A percentile compares a stretch with the other conserved stretches of the same genome.
phyloP scores from a whole-genome alignment of 2,113 vertebrate genomes.

The Chinchilla lanigera region DNA sequence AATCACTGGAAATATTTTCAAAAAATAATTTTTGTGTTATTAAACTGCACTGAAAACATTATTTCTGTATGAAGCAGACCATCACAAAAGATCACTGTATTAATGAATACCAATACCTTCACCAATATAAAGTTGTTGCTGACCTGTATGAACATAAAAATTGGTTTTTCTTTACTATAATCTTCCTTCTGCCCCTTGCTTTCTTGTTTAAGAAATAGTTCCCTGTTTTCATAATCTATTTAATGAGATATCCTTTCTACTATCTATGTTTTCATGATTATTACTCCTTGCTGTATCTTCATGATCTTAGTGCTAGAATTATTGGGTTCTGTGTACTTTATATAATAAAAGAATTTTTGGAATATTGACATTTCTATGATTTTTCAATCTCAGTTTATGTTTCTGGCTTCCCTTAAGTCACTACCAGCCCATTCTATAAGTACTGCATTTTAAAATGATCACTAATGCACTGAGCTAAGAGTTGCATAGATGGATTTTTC shows the following conservation, averaged over 20 bases:
- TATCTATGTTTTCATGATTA: background rate
- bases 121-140: background rate
- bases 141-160: background rate
- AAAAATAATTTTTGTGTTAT: background rate
- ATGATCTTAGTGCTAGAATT: background rate
- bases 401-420: background rate
- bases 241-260: background rate
- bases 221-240: background rate
- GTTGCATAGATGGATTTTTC: too few species aligned
- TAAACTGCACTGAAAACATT: background rate
- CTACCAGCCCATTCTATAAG: background rate
- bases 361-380: background rate
- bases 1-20: background rate
- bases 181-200: background rate
- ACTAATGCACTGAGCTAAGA: background rate
- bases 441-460: background rate
- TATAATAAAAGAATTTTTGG: background rate
- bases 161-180: background rate
- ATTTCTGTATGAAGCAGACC: background rate
- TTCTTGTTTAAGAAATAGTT: background rate
- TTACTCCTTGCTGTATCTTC: background rate
- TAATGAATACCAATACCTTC: background rate
- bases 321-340: background rate
- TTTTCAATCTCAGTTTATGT: background rate
- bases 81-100: background rate